Conservation (phyloP, 1,140 invertebrate genomes). For the Sinonovacula constricta region DNA sequence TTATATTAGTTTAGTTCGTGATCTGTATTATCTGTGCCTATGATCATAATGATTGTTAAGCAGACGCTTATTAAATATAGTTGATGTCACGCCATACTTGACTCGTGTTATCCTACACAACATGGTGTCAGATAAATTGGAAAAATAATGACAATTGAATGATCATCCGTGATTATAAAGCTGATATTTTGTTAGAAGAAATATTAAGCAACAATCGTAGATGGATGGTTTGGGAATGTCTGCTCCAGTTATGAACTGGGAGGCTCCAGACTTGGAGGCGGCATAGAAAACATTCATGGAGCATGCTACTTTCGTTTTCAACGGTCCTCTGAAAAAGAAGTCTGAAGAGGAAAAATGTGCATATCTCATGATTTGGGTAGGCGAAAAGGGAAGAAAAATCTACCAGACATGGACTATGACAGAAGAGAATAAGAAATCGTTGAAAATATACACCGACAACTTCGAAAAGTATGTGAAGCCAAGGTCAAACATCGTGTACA, state of each 20-base stretch:
- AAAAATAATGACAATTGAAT: no score
- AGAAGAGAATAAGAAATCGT: neutral
- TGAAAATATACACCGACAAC: conserved; percentile 8
- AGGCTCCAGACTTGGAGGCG: neutral
- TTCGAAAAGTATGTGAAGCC: no score
- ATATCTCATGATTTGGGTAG: neutral
- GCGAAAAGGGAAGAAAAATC: neutral
- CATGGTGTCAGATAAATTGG: no score
- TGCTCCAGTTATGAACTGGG: neutral
- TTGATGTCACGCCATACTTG: no score
- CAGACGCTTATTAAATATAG: no score
- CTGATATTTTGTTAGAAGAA: neutral
- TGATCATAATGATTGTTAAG: no score
- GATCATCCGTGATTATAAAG: no score
- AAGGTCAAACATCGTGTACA: conserved; percentile 23
- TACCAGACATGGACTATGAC: neutral
- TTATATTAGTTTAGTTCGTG: no score
- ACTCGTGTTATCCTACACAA: no score
- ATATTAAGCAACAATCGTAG: neutral
- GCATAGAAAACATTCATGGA: neutral
- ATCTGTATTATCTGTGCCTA: no score
- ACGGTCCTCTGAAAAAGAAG: neutral
- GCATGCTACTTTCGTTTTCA: neutral
- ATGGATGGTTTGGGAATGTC: neutral
- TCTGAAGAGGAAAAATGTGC: neutral